A percentile compares a stretch with the other conserved stretches of the same genome.
These are phyloP conservation scores for Latrodectus hesperus DNA, from an alignment of 2,888 invertebrate species.

Conservation along the genomic window DNA sequence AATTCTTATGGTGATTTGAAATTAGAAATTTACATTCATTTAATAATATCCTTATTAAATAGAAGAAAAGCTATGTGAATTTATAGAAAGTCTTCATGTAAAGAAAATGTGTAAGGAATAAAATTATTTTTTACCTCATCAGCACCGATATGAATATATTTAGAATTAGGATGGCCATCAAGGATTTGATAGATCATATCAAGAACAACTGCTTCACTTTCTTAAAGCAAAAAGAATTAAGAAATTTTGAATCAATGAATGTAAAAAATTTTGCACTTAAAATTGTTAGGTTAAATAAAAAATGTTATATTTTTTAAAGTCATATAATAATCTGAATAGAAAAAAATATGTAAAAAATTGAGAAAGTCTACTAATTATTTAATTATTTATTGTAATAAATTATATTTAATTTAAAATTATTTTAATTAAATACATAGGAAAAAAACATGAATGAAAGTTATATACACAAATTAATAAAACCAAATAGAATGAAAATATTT, in stretches of 20 bases:
- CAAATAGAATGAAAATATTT: too few species aligned
- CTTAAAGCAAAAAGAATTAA: conserved; percentile 6
- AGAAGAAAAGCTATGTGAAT: background rate
- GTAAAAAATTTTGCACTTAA: background rate
- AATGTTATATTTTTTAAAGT: background rate
- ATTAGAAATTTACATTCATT: too few species aligned
- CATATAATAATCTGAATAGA: background rate
- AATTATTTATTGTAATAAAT: too few species aligned
- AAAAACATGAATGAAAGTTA: too few species aligned
- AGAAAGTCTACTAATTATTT: too few species aligned
- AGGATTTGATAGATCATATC: conserved; percentile 76
- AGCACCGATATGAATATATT: conserved; percentile 77
- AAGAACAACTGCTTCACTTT: conserved; percentile 49
- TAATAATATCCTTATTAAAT: too few species aligned
- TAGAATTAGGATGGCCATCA: conserved; percentile 74
- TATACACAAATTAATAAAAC: too few species aligned
- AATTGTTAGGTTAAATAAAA: background rate
- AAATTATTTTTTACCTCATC: conserved; percentile 75
- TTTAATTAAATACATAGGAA: too few species aligned
- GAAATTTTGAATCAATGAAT: too few species aligned
- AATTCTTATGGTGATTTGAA: too few species aligned
- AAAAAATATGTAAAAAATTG: background rate
- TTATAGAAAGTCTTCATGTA: background rate
- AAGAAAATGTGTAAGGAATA: background rate
- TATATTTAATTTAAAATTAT: too few species aligned